Evolutionary conservation across 64 coral and sea anemone genomes (phyloP).

Genomic region (Pocillopora verrucosa): DNA sequence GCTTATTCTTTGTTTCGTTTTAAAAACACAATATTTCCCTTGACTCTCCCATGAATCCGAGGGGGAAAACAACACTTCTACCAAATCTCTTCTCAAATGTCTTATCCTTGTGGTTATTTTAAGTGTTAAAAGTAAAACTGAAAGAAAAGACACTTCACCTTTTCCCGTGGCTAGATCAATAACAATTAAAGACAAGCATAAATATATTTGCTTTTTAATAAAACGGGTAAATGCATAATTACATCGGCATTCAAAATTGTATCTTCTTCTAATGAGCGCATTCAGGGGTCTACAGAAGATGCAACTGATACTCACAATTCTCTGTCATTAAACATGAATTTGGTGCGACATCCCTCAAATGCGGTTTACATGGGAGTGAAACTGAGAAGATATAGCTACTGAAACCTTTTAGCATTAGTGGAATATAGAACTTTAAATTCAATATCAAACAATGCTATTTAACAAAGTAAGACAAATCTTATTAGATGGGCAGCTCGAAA

Average conservation of each 20-base stretch:
- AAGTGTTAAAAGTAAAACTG: too few species aligned
- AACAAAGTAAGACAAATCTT: background rate
- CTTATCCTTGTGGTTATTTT: too few species aligned
- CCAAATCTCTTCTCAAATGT: too few species aligned
- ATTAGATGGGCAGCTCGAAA: constrained; percentile 85
- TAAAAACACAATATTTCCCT: too few species aligned
- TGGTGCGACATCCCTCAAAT: background rate
- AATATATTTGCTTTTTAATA: background rate
- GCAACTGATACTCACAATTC: background rate
- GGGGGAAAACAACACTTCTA: too few species aligned
- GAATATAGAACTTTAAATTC: background rate
- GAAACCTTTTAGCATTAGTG: background rate
- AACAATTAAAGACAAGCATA: background rate
- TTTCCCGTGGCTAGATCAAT: too few species aligned
- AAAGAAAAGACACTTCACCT: too few species aligned
- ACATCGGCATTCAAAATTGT: background rate
- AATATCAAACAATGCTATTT: background rate
- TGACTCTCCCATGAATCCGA: too few species aligned
- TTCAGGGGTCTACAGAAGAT: background rate
- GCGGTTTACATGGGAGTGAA: background rate
- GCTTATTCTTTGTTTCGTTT: too few species aligned
- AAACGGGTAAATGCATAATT: background rate
- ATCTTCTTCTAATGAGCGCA: background rate
- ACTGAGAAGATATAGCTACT: background rate
- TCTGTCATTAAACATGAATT: background rate